Base-by-base conservation (phyloP, 2,888 invertebrate genomes). In the Leucoma salicis region DNA sequence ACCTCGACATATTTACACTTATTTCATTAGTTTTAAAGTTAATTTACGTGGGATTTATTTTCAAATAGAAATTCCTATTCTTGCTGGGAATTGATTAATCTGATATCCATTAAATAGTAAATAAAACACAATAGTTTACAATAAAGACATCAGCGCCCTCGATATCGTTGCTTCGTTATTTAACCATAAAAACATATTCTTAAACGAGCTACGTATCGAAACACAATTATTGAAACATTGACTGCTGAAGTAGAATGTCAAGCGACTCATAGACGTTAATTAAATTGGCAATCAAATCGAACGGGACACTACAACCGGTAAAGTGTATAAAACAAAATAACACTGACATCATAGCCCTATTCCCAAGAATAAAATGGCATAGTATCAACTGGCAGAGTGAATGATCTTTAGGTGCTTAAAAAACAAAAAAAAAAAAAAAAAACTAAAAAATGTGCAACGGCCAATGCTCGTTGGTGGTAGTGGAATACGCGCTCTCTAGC, bases 401-500 rank as follows among this genome's bases (percentile, higher is more conserved):
- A 78, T 73, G 77, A 80, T 78, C 82, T 78, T 80, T 72, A 63
- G 72, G 71, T 53, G 59, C 62, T 58, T 61, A 46, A 43, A 60
- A 64, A 72, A 71, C 41, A 44, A 66, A 66, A 63, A 62, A 66
- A 64, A 53, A 66, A 66, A 62, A 63, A 66, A 64, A 59, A 68
- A 59, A 40, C 35, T 66, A 66, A 70, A 63, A 70, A 55, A 53
- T 59, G 60, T 58, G 53, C 75, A 82, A 66, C 78, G 82, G 80
- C 86, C 88, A 88, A 87, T 84, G 78, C 77, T 76, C 82, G 79
- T 63, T 61, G 81, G 58, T 61, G 61, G 71, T 72, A 84, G 74
- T 84, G 75, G 74, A 72, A 78, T 76, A 83, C 78, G 82, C 78
- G 82, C 79, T 76, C 79, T 76, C 74, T 77, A 76, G 87, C 83